Evolutionary conservation across 1,140 invertebrate genomes (phyloP).

Genomic region (Yoshiicerus persimilis): DNA sequence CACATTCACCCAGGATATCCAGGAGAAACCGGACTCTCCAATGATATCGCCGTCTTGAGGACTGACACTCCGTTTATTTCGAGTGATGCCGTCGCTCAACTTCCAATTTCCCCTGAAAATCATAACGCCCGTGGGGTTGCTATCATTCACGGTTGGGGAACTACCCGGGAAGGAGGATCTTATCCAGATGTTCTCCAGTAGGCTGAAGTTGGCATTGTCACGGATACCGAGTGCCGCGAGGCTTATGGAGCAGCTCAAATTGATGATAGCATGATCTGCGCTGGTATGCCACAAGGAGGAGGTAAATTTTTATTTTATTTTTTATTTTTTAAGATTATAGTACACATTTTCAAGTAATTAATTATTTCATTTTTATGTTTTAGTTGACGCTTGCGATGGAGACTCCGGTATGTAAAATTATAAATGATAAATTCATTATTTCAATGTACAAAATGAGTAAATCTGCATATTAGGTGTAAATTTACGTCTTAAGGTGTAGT

Average conservation of each 20-base stretch:
- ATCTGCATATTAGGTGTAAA: neutral
- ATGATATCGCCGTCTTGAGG: neutral
- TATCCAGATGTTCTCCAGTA: neutral
- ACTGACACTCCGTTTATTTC: neutral
- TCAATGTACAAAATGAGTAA: too few relatives aligned
- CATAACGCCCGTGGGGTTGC: neutral
- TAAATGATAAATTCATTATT: too few relatives aligned
- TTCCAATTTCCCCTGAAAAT: neutral
- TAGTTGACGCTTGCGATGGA: neutral
- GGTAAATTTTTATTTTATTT: neutral
- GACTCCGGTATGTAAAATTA: neutral
- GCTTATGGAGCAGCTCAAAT: slow-evolving; percentile 27
- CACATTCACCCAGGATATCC: neutral
- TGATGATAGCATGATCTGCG: slow-evolving; percentile 48
- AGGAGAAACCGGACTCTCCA: neutral
- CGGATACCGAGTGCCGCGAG: neutral
- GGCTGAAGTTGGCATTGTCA: neutral
- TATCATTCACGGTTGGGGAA: neutral
- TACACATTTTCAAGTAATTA: neutral
- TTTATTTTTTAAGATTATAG: neutral
- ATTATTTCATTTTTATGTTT: neutral
- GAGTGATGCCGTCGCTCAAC: neutral
- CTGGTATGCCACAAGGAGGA: neutral
- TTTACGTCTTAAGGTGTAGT: too few relatives aligned
- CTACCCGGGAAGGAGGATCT: neutral